Evolutionary conservation across 2,113 vertebrate genomes (phyloP).

Genomic region (Pseudolaguvia tuberculata): DNA sequence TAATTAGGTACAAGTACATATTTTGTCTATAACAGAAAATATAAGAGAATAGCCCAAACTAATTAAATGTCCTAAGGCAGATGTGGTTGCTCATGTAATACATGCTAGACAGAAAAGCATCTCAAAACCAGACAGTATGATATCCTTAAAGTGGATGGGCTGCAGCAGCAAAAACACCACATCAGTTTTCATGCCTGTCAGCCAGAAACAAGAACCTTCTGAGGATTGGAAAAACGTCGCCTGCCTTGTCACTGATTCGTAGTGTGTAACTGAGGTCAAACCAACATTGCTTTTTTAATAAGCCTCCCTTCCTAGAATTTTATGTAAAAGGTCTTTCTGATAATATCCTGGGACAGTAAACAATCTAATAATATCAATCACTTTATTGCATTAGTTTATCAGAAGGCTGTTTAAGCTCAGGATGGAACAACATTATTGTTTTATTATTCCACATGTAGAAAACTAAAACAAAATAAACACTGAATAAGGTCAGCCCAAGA

Average conservation of each 20-base stretch:
- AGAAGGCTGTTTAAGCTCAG: neutral
- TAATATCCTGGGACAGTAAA: neutral
- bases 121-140: neutral
- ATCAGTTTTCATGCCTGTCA: neutral
- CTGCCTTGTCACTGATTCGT: neutral
- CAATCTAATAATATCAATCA: neutral
- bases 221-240: neutral
- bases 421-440: neutral
- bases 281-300: neutral
- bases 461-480: constrained; percentile 3
- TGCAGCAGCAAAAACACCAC: neutral
- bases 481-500: too few species aligned
- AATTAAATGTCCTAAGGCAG: too few species aligned
- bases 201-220: neutral
- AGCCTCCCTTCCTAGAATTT: neutral
- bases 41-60: neutral
- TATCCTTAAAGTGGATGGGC: neutral
- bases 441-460: constrained; percentile 1
- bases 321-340: neutral
- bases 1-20: too few species aligned
- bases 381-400: neutral
- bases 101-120: neutral
- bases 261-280: neutral
- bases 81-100: neutral
- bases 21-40: too few species aligned